Evolutionary conservation across 2,113 vertebrate species (phyloP), one percentile per base, ranked within the genome.

Genomic region (Lanius collurio): DNA sequence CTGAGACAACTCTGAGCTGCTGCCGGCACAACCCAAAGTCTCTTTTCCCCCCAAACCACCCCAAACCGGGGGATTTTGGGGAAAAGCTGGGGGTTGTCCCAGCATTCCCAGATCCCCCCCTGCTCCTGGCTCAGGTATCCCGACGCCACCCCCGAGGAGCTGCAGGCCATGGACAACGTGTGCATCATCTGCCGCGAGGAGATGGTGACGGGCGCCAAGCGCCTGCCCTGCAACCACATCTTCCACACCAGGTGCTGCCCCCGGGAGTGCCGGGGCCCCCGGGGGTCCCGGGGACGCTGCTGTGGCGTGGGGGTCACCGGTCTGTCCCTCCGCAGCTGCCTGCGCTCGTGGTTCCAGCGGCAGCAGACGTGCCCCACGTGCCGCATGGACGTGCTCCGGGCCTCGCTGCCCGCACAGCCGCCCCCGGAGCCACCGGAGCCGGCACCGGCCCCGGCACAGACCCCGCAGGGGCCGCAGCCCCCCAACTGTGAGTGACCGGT

Each of bases 141-240:
- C 3, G 99, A 99, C 26, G 99, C 99, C 81, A 99, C 98, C 9
- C 98, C 98, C 2, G 99, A 99, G 94, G 99, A 99, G 64, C 98
- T 99, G 39, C 99, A 98, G 97, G 98, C 99, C 15, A 97, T 98
- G 76, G 99, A 99, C 95, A 99, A 99, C 4, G 99, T 99, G 17
- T 99, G 99, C 59, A 99, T 99, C 93, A 99, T 99, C 94, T 99
- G 99, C 95, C 98, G 99, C 1, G 99, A 99, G 92, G 99, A 99
- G 96, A 99, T 99, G 99, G 98, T 99, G 92, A 99, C 98, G 0
- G 99, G 99, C 4, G 99, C 99, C 79, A 99, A 99, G 95, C 99
- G 99, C 31, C 95, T 99, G 57, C 99, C 99, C 5, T 99, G 99
- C 94, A 99, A 99, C 95, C 99, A 99, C 98, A 99, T 99, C 89